phyloP scores from a whole-genome alignment of 2,113 vertebrate species.

The Bucco capensis region DNA sequence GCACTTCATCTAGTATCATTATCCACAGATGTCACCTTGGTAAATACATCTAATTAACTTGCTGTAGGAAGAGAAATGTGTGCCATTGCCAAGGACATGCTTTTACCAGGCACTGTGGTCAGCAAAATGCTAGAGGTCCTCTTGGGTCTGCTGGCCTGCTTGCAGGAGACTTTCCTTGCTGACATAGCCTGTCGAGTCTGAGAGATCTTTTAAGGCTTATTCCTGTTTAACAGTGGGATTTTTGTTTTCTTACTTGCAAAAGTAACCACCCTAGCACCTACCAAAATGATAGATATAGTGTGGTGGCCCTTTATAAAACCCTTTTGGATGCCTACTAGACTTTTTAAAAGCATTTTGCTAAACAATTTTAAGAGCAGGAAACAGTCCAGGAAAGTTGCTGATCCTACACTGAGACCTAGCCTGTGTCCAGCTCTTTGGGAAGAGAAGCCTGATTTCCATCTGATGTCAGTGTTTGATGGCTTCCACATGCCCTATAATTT shows the following conservation, averaged over 20 bases:
- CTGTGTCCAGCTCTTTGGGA: constrained; percentile 20
- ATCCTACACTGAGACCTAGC: neutral
- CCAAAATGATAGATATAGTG: neutral
- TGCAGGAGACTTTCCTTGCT: neutral
- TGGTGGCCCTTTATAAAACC: neutral
- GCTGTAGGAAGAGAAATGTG: neutral
- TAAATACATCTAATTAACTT: neutral
- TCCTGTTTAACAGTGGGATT: neutral
- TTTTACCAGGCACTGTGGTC: neutral
- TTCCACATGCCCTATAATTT: constrained; percentile 57
- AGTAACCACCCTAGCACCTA: neutral
- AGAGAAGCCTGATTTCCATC: constrained; percentile 50
- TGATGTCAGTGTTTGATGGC: constrained; percentile 51
- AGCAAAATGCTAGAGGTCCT: neutral
- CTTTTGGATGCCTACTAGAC: neutral
- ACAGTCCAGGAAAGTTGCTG: neutral
- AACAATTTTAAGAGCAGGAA: neutral
- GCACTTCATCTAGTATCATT: neutral
- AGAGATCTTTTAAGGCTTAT: neutral
- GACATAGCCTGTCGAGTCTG: neutral
- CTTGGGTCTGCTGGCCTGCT: neutral
- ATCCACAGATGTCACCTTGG: neutral
- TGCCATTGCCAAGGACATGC: neutral
- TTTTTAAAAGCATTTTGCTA: neutral
- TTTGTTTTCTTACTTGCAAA: neutral